Evolutionary conservation across 2,888 invertebrate species (phyloP).

Genomic region (Apoda limacodes): DNA sequence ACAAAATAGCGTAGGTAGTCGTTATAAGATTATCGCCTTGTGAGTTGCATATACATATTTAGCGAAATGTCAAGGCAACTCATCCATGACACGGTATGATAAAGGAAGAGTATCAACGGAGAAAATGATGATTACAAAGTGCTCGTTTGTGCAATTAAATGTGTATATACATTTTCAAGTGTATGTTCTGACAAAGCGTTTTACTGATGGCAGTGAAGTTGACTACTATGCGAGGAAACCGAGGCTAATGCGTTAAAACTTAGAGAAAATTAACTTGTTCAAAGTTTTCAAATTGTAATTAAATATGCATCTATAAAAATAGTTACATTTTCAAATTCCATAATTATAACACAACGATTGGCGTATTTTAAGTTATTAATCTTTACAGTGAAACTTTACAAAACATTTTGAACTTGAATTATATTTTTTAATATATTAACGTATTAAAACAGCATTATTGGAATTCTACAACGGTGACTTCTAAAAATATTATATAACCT

Average conservation of each 20-base stretch:
- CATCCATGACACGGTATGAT: conserved; percentile 48
- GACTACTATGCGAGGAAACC: too few relatives aligned
- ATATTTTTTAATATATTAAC: conserved; percentile 28
- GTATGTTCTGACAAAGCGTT: too few relatives aligned
- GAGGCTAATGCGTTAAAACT: too few relatives aligned
- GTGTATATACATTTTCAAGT: too few relatives aligned
- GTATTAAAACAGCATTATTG: conserved; percentile 36
- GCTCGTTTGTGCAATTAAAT: too few relatives aligned
- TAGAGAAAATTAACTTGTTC: too few relatives aligned
- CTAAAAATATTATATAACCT: conserved; percentile 64
- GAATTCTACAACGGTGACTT: conserved; percentile 53
- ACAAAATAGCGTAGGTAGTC: conserved; percentile 70
- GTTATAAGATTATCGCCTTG: conserved; percentile 67
- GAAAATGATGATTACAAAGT: conserved; percentile 27
- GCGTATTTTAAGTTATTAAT: conserved; percentile 27
- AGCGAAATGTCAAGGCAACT: conserved; percentile 55
- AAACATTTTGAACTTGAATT: conserved; percentile 26
- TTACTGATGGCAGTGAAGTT: too few relatives aligned
- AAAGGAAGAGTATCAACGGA: conserved; percentile 47
- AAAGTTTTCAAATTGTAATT: too few relatives aligned
- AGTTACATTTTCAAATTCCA: conserved; percentile 59
- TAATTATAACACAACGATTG: conserved; percentile 38
- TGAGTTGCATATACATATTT: conserved; percentile 54
- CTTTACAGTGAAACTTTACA: conserved; percentile 27
- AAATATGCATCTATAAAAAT: conserved; percentile 67